Percentiles rank a stretch among this genome's conserved stretches.
Evolutionary conservation across 2,113 vertebrate genomes (phyloP).

Genomic region (Stigmatopora argus): DNA sequence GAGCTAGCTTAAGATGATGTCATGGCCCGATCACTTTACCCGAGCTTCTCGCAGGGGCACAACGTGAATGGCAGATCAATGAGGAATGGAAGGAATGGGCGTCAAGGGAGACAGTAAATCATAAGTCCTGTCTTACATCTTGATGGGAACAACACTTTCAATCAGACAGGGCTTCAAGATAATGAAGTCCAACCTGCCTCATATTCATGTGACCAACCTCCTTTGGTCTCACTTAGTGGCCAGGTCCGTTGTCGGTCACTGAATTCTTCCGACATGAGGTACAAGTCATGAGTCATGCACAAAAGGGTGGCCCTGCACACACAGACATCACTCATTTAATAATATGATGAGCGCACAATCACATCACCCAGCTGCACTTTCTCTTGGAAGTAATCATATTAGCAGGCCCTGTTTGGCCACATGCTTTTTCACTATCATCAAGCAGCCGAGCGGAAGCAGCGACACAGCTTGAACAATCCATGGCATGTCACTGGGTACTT

Average conservation of each 20-base stretch:
- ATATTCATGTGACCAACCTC: constrained; percentile 30
- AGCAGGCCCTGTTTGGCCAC: constrained; percentile 11
- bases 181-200: constrained; percentile 26
- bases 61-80: constrained; percentile 53
- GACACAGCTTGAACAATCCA: constrained; percentile 21
- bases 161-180: constrained; percentile 18
- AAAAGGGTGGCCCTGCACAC: constrained; percentile 32
- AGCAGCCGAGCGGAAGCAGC: constrained; percentile 33
- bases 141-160: constrained; percentile 30
- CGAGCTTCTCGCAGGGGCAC: constrained; percentile 25
- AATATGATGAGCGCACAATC: constrained; percentile 14
- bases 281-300: constrained; percentile 52
- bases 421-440: constrained; percentile 17
- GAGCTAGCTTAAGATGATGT: constrained; percentile 56
- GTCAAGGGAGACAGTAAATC: constrained; percentile 1
- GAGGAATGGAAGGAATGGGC: constrained; percentile 64
- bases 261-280: constrained; percentile 54
- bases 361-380: constrained; percentile 5
- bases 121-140: constrained; percentile 24
- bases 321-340: constrained; percentile 36
- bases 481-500: constrained; percentile 13
- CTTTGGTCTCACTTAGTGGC: constrained; percentile 30
- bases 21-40: constrained; percentile 65
- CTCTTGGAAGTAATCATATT: constrained; percentile 7
- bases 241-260: constrained; percentile 36